These are phyloP conservation scores for Spialia ferax DNA, from an alignment of 2,888 invertebrate species.

Conservation along the genomic window DNA sequence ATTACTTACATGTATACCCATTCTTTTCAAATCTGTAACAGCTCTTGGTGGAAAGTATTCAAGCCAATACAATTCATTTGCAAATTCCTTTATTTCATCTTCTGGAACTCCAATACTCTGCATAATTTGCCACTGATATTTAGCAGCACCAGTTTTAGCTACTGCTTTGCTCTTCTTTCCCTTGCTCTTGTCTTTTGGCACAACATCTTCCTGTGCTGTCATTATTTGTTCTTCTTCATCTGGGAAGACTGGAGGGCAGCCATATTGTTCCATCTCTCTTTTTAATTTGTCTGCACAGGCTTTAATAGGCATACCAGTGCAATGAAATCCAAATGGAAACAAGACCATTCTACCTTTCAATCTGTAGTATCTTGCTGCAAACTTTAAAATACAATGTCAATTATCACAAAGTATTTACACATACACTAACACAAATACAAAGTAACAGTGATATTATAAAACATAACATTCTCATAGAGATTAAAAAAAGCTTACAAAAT, in stretches of 20 bases:
- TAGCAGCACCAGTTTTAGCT: constrained; percentile 95
- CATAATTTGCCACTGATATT: constrained; percentile 99
- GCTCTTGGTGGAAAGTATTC: constrained; percentile 98
- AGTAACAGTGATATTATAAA: no score
- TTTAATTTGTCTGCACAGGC: constrained; percentile 99
- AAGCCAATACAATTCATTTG: constrained; percentile 97
- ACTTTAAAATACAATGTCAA: constrained; percentile 80
- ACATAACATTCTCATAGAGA: no score
- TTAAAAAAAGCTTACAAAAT: no score
- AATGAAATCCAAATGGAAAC: constrained; percentile 99
- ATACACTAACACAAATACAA: no score
- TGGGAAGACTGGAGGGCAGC: constrained; percentile 97
- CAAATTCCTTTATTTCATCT: constrained; percentile 97
- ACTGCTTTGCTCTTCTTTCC: constrained; percentile 98
- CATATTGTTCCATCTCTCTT: constrained; percentile 96
- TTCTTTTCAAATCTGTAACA: constrained; percentile 93
- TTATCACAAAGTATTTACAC: background rate
- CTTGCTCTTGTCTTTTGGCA: constrained; percentile 89
- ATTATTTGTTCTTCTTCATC: constrained; percentile 80
- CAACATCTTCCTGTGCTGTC: constrained; percentile 83
- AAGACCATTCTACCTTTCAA: constrained; percentile 96
- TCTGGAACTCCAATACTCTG: constrained; percentile 95
- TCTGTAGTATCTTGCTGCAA: constrained; percentile 96
- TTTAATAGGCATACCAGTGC: constrained; percentile 99
- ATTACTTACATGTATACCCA: constrained; percentile 95